These are phyloP conservation scores for Australoheros facetus DNA, from an alignment of 2,797 vertebrate genomes.

Conservation along the genomic window DNA sequence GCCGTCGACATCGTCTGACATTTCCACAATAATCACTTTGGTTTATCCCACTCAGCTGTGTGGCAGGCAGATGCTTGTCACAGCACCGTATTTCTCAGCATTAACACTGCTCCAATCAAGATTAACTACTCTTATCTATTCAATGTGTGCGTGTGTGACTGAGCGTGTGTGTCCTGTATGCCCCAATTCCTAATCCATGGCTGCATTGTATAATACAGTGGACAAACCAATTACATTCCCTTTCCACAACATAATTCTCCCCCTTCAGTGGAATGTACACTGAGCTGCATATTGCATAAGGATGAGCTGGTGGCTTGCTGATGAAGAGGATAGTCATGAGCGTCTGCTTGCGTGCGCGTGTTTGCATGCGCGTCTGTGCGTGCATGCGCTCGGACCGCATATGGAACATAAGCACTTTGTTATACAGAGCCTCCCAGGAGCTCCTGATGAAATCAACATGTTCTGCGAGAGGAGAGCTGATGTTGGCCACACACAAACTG, in stretches of 20 bases:
- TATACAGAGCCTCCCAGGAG: conserved; percentile 64
- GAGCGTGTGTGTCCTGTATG: conserved; percentile 49
- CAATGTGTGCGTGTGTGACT: conserved; percentile 34
- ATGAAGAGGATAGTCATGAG: conserved; percentile 39
- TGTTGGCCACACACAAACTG: conserved; percentile 53
- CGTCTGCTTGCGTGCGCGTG: conserved; percentile 7
- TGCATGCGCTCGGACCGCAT: not conserved
- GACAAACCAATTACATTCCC: conserved; percentile 68
- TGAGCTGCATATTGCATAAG: conserved; percentile 47
- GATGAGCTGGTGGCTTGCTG: conserved; percentile 25
- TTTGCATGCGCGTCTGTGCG: too few relatives aligned
- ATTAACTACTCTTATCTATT: conserved; percentile 75
- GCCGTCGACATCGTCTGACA: conserved; percentile 71
- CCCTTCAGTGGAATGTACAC: conserved; percentile 31
- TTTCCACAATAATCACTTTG: conserved; percentile 83
- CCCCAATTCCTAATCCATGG: conserved; percentile 72
- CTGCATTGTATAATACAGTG: conserved; percentile 71
- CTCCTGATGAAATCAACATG: conserved; percentile 73
- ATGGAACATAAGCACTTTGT: conserved; percentile 60
- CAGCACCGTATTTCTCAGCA: conserved; percentile 74
- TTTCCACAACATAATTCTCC: conserved; percentile 55
- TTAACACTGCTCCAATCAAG: conserved; percentile 77
- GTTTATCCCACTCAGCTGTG: conserved; percentile 79
- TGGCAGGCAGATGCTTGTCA: conserved; percentile 80
- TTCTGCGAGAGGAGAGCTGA: conserved; percentile 53